A percentile compares a stretch with the other conserved stretches of the same genome.
phyloP scores from a whole-genome alignment of 2,113 vertebrate species.

The Labeo catla region DNA sequence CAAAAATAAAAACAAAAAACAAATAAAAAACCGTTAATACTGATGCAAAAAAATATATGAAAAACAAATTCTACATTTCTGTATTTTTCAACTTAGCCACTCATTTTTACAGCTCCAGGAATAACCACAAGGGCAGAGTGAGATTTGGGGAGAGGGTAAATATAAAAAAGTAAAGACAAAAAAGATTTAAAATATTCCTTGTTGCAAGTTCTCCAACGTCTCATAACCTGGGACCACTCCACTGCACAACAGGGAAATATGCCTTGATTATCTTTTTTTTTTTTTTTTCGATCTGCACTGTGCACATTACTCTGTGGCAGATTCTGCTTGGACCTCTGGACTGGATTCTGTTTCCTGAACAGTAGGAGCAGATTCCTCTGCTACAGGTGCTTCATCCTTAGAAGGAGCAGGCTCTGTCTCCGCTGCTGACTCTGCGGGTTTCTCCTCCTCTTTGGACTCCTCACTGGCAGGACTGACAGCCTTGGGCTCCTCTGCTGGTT shows the following conservation, averaged over 20 bases:
- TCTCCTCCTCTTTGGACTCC: constrained; percentile 63
- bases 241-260: constrained; percentile 86
- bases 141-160: constrained; percentile 77
- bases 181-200: constrained; percentile 89
- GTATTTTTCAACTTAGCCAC: constrained; percentile 73
- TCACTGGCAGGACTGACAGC: constrained; percentile 54
- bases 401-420: constrained; percentile 58
- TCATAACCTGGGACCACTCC: constrained; percentile 87
- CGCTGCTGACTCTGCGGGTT: constrained; percentile 59
- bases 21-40: constrained; percentile 84
- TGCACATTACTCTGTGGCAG: constrained; percentile 76
- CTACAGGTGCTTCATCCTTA: constrained; percentile 76
- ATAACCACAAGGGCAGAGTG: constrained; percentile 82
- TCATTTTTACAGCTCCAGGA: constrained; percentile 77
- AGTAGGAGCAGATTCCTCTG: constrained; percentile 77
- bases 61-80: constrained; percentile 67
- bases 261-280: constrained; percentile 77
- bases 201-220: constrained; percentile 91
- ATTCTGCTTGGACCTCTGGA: constrained; percentile 77
- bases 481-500: constrained; percentile 75
- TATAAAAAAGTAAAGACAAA: constrained; percentile 64
- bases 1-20: constrained; percentile 46
- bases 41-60: constrained; percentile 84
- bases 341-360: constrained; percentile 82
- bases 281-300: constrained; percentile 30